Percentiles rank a stretch among this genome's conserved stretches.
Conservation (phyloP, 2,888 invertebrate genomes). For the Acronicta alni region DNA sequence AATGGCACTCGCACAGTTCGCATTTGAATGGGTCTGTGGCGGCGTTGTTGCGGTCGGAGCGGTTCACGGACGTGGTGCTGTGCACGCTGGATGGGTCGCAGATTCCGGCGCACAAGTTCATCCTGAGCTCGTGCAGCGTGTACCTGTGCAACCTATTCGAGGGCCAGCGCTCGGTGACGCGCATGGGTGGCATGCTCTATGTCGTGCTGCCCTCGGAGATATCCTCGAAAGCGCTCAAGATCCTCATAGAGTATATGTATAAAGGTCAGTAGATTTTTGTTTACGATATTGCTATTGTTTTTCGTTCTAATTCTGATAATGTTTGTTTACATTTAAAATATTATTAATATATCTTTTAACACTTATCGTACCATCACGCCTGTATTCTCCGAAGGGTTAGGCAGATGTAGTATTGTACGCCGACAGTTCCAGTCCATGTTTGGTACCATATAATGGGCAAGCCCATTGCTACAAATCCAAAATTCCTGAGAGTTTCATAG, state of each 20-base stretch:
- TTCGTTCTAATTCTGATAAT: too few species aligned
- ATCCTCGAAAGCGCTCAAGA: constrained; percentile 93
- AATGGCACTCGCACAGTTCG: constrained; percentile 96
- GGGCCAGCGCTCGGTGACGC: constrained; percentile 81
- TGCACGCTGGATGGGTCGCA: constrained; percentile 94
- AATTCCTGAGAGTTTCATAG: too few species aligned
- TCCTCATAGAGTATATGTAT: constrained; percentile 96
- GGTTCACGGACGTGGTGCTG: constrained; percentile 94
- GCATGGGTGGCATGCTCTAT: constrained; percentile 89
- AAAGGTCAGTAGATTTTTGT: constrained; percentile 83
- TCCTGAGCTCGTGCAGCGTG: constrained; percentile 94
- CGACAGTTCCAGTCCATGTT: too few species aligned
- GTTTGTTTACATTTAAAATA: too few species aligned
- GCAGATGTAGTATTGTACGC: too few species aligned
- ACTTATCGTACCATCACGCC: too few species aligned
- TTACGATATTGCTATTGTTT: background rate
- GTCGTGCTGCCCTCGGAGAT: constrained; percentile 95
- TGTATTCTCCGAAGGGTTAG: too few species aligned
- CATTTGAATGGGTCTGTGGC: constrained; percentile 95
- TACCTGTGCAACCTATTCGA: constrained; percentile 84
- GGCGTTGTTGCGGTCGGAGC: constrained; percentile 93
- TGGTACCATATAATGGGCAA: too few species aligned
- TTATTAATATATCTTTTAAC: too few species aligned
- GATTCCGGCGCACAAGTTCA: constrained; percentile 95
- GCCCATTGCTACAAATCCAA: too few species aligned